Conservation (phyloP, 1,140 invertebrate genomes). For the Tetranychus urticae region DNA sequence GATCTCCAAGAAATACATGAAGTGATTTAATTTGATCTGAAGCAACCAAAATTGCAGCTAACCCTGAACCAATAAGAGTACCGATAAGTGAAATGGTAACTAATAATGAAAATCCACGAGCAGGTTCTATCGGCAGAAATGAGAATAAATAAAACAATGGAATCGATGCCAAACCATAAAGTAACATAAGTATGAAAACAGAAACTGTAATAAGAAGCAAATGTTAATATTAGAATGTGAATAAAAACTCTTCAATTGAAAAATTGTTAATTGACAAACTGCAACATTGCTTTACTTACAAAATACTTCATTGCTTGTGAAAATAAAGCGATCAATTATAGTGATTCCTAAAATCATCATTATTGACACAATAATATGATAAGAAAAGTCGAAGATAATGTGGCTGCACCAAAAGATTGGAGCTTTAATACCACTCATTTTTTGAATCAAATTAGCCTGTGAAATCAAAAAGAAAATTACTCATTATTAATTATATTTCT, state of each 20-base stretch:
- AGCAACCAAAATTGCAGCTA: neutral
- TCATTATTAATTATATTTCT: neutral
- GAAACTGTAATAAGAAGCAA: neutral
- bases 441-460: constrained; percentile 12
- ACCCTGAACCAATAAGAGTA: neutral
- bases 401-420: constrained; percentile 7
- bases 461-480: neutral
- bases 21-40: no score
- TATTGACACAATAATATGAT: neutral
- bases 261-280: neutral
- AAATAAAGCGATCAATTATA: neutral
- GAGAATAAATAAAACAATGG: neutral
- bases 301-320: neutral
- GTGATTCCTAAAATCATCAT: constrained; percentile 8
- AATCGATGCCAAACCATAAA: neutral
- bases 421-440: constrained; percentile 10
- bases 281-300: neutral
- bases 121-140: neutral
- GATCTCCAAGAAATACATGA: neutral
- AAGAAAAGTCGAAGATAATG: constrained; percentile 10
- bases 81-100: neutral
- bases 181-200: neutral
- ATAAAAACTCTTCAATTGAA: neutral
- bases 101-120: neutral
- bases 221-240: neutral